These are phyloP conservation scores for Babyrousa celebensis DNA, from an alignment of 2,797 vertebrate species.

Conservation along the genomic window DNA sequence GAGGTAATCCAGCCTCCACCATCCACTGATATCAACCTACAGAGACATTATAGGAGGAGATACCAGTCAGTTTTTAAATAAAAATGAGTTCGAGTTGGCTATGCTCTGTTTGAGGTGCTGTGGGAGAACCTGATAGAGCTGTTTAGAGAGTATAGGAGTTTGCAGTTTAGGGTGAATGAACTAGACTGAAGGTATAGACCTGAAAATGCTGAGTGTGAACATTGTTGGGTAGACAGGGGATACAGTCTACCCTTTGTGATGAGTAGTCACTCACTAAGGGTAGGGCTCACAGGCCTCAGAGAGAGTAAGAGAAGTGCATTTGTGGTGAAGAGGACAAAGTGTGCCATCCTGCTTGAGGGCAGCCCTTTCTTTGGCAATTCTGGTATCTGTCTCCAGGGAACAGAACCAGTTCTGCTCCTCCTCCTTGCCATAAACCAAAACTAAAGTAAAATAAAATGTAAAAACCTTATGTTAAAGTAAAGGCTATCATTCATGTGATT, in stretches of 20 bases:
- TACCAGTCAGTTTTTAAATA: neutral
- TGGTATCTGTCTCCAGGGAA: neutral
- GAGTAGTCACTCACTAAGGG: neutral
- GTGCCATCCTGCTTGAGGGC: neutral
- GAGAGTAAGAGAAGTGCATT: neutral
- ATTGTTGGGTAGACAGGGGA: neutral
- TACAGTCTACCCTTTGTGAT: neutral
- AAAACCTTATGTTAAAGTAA: neutral
- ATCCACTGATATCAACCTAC: neutral
- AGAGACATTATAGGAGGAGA: neutral
- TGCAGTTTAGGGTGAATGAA: neutral
- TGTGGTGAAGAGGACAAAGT: neutral
- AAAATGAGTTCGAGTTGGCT: neutral
- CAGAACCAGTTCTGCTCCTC: neutral
- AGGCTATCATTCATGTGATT: neutral
- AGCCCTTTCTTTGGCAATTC: neutral
- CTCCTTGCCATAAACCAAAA: neutral
- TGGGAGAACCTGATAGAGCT: neutral
- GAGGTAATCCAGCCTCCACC: neutral
- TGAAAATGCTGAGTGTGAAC: neutral
- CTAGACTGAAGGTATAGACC: neutral
- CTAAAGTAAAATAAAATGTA: constrained; percentile 48
- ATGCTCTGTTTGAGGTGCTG: neutral
- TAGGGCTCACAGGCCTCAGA: fast-evolving
- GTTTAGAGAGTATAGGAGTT: neutral